Conservation (phyloP, 2,113 vertebrate species). For the Sphaerodactylus townsendi region DNA sequence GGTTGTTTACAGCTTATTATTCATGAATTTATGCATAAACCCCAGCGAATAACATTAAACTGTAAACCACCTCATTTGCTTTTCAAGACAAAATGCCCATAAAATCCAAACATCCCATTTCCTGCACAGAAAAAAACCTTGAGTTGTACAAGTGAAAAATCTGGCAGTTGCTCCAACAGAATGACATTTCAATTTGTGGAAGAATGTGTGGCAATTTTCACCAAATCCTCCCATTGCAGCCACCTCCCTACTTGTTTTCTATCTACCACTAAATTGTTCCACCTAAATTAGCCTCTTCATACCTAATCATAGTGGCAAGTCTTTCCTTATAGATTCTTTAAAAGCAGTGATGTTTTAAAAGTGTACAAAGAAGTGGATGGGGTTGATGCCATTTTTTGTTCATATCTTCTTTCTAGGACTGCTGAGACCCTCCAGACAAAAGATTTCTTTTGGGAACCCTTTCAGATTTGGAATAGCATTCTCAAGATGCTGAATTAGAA, state of each 20-base stretch:
- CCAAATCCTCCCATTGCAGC: too few relatives aligned
- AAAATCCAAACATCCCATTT: background rate
- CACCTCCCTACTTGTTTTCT: too few relatives aligned
- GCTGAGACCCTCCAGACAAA: too few relatives aligned
- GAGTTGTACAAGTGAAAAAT: background rate
- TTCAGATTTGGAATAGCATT: too few relatives aligned
- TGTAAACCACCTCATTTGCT: background rate
- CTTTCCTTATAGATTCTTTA: background rate
- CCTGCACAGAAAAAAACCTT: background rate
- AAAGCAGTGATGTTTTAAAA: too few relatives aligned
- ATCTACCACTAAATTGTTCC: too few relatives aligned
- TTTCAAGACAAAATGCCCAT: conserved; percentile 4
- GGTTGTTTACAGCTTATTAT: conserved; percentile 10
- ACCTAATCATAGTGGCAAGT: background rate
- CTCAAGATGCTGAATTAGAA: too few relatives aligned
- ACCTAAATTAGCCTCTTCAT: background rate
- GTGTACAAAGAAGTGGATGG: too few relatives aligned
- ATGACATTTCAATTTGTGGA: too few relatives aligned
- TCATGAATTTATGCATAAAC: background rate
- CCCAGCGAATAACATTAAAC: background rate
- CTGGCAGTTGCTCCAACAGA: too few relatives aligned
- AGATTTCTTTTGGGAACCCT: too few relatives aligned
- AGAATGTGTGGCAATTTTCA: too few relatives aligned
- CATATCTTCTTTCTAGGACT: background rate
- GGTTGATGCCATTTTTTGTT: background rate